These are phyloP conservation scores for Kryptolebias marmoratus DNA, from an alignment of 2,113 vertebrate species.

Conservation along the genomic window DNA sequence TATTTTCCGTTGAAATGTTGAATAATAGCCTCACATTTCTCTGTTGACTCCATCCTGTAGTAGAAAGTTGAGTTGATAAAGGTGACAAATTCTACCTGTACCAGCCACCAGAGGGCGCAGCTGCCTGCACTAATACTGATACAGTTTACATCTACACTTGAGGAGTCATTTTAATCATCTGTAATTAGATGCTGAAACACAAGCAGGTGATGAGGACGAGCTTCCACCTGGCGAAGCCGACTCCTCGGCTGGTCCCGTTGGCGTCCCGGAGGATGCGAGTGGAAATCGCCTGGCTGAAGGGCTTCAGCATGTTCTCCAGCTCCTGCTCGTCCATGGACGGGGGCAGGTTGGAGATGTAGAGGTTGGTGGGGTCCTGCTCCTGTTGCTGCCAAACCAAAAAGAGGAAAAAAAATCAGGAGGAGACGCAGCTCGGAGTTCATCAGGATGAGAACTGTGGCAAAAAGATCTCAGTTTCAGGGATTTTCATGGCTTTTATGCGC, in stretches of 20 bases:
- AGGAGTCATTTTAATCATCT: neutral
- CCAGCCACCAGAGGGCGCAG: slow-evolving; percentile 60
- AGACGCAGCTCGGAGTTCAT: neutral
- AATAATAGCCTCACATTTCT: slow-evolving; percentile 93
- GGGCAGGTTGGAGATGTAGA: slow-evolving; percentile 94
- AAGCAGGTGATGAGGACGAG: neutral
- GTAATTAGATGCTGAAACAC: neutral
- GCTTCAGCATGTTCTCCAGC: slow-evolving; percentile 92
- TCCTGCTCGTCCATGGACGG: slow-evolving; percentile 93
- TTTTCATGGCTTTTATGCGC: slow-evolving; percentile 8
- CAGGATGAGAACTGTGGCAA: neutral
- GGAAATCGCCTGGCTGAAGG: slow-evolving; percentile 94
- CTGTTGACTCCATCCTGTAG: slow-evolving; percentile 91
- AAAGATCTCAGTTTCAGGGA: neutral
- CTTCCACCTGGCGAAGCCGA: slow-evolving; percentile 90
- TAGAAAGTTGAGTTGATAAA: neutral
- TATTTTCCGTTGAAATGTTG: slow-evolving; percentile 94
- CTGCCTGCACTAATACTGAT: neutral
- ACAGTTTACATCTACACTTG: neutral
- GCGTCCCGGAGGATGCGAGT: slow-evolving; percentile 91
- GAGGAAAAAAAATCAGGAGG: slow-evolving; percentile 8
- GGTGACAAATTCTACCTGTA: neutral
- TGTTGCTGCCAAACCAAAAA: slow-evolving; percentile 85
- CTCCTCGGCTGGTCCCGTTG: slow-evolving; percentile 89
- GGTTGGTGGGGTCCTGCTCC: slow-evolving; percentile 94